phyloP scores from a whole-genome alignment of 2,888 invertebrate genomes.

The Apodemia zela region DNA sequence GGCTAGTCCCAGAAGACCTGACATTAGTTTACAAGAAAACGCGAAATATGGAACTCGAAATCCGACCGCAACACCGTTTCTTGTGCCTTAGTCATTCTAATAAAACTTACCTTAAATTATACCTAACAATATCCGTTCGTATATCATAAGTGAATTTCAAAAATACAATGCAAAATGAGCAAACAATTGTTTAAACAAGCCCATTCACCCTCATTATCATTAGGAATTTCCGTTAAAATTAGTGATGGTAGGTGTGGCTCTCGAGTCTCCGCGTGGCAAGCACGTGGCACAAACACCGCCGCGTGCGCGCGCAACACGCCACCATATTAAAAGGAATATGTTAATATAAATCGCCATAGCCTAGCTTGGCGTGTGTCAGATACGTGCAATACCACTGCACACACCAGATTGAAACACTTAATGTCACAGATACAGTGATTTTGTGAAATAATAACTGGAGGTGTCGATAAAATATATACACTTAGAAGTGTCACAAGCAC shows the following conservation, averaged over 20 bases:
- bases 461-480: constrained; percentile 14
- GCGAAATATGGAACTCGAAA: no score
- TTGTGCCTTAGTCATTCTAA: no score
- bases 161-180: constrained; percentile 46
- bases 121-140: not conserved
- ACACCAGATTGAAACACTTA: constrained; percentile 63
- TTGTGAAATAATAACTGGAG: constrained; percentile 21
- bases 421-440: constrained; percentile 49
- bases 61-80: no score
- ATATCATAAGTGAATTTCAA: constrained; percentile 25
- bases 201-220: constrained; percentile 39
- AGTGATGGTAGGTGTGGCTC: constrained; percentile 47
- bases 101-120: no score
- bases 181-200: constrained; percentile 42
- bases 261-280: constrained; percentile 52
- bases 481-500: not conserved
- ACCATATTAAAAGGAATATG: constrained; percentile 67
- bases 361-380: constrained; percentile 38
- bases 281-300: constrained; percentile 52
- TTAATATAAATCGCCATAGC: constrained; percentile 38
- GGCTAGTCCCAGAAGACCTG: no score
- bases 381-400: constrained; percentile 46
- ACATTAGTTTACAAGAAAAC: no score
- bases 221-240: constrained; percentile 41
- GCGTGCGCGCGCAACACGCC: constrained; percentile 58